phyloP scores from a whole-genome alignment of 2,888 invertebrate species.

The Quadroppia sp. region DNA sequence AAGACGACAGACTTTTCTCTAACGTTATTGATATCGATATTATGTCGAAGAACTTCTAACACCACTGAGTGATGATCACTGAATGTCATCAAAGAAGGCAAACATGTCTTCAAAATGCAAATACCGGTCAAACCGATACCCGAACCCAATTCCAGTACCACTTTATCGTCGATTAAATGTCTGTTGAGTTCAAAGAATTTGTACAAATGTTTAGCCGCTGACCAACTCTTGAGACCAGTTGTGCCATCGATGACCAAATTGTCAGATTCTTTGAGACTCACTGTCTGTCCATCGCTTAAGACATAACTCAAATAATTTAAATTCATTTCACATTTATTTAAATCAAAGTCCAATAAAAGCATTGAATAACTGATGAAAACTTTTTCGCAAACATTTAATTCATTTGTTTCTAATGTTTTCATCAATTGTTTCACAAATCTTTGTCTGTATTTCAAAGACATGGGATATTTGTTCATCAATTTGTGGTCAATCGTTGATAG shows the following conservation, averaged over 20 bases:
- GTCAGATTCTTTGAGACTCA: slow-evolving; percentile 25
- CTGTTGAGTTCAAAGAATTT: background rate
- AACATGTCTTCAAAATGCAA: slow-evolving; percentile 22
- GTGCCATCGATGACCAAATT: slow-evolving; percentile 33
- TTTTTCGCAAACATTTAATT: background rate
- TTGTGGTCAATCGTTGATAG: slow-evolving; percentile 1
- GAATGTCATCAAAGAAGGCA: background rate
- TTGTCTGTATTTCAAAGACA: slow-evolving; percentile 22
- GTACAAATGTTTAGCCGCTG: slow-evolving; percentile 23
- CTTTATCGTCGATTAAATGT: slow-evolving; percentile 27
- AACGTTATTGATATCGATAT: slow-evolving; percentile 30
- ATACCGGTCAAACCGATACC: slow-evolving; percentile 37
- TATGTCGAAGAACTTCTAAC: slow-evolving; percentile 24
- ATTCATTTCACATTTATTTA: slow-evolving; percentile 5
- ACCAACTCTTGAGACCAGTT: slow-evolving; percentile 34
- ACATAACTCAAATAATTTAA: slow-evolving; percentile 35
- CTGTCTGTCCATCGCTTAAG: slow-evolving; percentile 13
- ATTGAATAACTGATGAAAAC: background rate
- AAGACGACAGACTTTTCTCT: background rate
- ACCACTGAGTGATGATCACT: slow-evolving; percentile 29
- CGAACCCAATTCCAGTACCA: slow-evolving; percentile 30
- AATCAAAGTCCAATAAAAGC: background rate
- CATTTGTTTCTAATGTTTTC: background rate
- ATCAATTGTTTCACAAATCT: background rate
- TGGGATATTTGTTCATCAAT: slow-evolving; percentile 19